These are phyloP conservation scores for Anoplophora glabripennis DNA, from an alignment of 1,140 invertebrate species.

Conservation along the genomic window DNA sequence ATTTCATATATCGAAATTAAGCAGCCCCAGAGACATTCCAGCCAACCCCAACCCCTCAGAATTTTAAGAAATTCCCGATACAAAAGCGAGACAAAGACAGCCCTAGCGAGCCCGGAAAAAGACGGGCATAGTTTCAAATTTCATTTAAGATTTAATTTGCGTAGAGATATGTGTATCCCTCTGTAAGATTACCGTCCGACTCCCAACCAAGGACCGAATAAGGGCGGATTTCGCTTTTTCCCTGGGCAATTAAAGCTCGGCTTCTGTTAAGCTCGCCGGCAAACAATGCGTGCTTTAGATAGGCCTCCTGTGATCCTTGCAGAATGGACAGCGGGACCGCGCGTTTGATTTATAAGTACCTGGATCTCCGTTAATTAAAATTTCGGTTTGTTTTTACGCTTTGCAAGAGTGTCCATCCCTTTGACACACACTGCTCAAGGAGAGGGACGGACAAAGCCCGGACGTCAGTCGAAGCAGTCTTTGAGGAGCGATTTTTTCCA, in stretches of 20 bases:
- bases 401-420: conserved; percentile 16
- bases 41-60: too few relatives aligned
- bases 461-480: too few relatives aligned
- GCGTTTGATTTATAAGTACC: conserved; percentile 41
- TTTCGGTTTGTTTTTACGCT: conserved; percentile 39
- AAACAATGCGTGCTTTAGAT: conserved; percentile 36
- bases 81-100: too few relatives aligned
- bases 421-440: conserved; percentile 15
- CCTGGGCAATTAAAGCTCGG: conserved; percentile 36
- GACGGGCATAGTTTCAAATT: conserved; percentile 48
- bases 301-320: conserved; percentile 32
- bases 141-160: conserved; percentile 52
- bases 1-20: too few relatives aligned
- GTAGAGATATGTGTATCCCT: conserved; percentile 39
- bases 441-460: neutral
- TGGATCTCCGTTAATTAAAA: conserved; percentile 43
- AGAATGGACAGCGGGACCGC: conserved; percentile 33
- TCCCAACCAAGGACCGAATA: conserved; percentile 22
- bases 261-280: conserved; percentile 36
- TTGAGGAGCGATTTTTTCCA: too few relatives aligned
- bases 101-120: too few relatives aligned
- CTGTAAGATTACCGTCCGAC: conserved; percentile 29
- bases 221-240: conserved; percentile 24
- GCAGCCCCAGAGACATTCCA: too few relatives aligned
- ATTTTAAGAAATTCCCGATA: too few relatives aligned